Percentiles rank a stretch among this genome's conserved stretches.
Evolutionary conservation across 2,797 vertebrate species (phyloP).

Genomic region (Dryobates pubescens): DNA sequence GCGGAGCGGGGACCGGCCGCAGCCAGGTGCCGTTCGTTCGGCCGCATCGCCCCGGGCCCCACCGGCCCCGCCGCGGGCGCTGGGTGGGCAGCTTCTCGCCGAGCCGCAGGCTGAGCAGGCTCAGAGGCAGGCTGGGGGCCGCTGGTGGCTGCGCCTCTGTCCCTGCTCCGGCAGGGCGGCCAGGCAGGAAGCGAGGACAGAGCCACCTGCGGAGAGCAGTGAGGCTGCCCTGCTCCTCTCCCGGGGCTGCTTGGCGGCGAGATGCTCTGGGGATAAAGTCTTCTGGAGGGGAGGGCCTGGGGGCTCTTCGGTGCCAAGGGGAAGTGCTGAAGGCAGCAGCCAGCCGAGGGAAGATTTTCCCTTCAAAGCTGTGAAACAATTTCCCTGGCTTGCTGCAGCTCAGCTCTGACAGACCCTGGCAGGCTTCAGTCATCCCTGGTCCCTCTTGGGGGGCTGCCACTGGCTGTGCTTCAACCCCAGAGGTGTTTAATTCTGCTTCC

Average conservation of each 20-base stretch:
- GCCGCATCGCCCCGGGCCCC: background rate
- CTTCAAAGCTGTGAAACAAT: accelerated
- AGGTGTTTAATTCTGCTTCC: background rate
- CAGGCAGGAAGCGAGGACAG: accelerated
- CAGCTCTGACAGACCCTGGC: background rate
- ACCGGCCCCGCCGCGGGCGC: accelerated
- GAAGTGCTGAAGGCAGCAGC: background rate
- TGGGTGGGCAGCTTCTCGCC: accelerated
- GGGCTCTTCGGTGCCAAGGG: background rate
- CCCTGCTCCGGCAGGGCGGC: background rate
- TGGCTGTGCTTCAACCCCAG: background rate
- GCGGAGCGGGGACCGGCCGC: background rate
- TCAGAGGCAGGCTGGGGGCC: background rate
- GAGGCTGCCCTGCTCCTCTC: background rate
- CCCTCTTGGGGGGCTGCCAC: background rate
- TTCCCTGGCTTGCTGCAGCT: background rate
- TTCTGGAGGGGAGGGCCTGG: background rate
- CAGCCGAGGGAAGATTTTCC: background rate
- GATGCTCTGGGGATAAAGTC: background rate
- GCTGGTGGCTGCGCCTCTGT: background rate
- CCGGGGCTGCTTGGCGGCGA: background rate
- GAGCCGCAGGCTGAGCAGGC: background rate
- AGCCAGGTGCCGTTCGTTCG: accelerated
- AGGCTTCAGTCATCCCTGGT: background rate
- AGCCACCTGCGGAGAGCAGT: background rate